Conservation (phyloP, 2,888 invertebrate species). For the Caenorhabditis imperialis region DNA sequence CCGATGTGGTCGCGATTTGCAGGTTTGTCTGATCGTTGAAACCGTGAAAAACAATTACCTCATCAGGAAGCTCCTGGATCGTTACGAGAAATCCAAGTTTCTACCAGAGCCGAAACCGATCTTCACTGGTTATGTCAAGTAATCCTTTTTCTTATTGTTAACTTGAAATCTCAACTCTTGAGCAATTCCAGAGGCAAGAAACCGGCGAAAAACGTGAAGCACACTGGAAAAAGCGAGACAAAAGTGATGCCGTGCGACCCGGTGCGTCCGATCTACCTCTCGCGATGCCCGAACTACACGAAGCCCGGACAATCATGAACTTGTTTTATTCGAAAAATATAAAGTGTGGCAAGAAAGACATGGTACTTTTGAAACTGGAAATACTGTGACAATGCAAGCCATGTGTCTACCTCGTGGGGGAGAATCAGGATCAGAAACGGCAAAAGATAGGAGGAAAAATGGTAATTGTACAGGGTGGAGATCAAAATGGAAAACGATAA, state of each 20-base stretch:
- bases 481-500: background rate
- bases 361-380: conserved; percentile 3
- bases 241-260: no score
- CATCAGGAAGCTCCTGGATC: conserved; percentile 4
- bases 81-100: conserved; percentile 9
- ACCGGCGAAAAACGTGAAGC: background rate
- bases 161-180: no score
- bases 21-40: background rate
- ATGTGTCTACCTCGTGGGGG: conserved; percentile 25
- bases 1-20: conserved; percentile 17
- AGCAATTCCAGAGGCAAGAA: no score
- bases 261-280: no score
- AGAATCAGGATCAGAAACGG: conserved; percentile 12
- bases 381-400: background rate
- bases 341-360: background rate
- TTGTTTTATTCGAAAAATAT: no score
- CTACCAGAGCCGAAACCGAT: conserved; percentile 21
- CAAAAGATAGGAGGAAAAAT: background rate
- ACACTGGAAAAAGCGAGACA: background rate
- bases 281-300: no score
- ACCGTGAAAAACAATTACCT: no score
- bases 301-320: no score
- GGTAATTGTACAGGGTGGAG: background rate
- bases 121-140: background rate
- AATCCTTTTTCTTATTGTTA: no score